These are phyloP conservation scores for Lutraria rhynchaena DNA, from an alignment of 1,140 invertebrate species.

Conservation along the genomic window DNA sequence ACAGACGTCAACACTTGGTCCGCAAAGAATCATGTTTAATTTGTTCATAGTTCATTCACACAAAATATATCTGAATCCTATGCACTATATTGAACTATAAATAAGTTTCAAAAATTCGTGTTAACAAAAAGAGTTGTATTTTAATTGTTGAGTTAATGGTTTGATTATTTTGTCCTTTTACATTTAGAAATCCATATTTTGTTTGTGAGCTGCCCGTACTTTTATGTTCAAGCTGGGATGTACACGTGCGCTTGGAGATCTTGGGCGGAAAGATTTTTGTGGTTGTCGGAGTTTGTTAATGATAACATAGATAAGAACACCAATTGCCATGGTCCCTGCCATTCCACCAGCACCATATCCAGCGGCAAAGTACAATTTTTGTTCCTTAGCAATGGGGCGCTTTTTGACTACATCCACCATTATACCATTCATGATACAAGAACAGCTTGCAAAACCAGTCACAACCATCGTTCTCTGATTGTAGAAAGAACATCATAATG, in stretches of 20 bases:
- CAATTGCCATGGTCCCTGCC: constrained; percentile 9
- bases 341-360: constrained; percentile 28
- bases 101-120: too few species aligned
- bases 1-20: too few species aligned
- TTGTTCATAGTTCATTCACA: too few species aligned
- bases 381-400: background rate
- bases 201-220: too few species aligned
- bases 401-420: constrained; percentile 7
- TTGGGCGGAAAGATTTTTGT: background rate
- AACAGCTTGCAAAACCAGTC: constrained; percentile 16
- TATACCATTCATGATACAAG: background rate
- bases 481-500: too few species aligned
- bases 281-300: background rate
- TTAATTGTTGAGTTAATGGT: too few species aligned
- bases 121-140: too few species aligned
- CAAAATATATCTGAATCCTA: too few species aligned
- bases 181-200: too few species aligned
- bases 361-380: constrained; percentile 3
- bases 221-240: background rate
- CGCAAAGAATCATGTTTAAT: too few species aligned
- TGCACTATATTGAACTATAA: too few species aligned
- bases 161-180: too few species aligned
- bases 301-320: constrained; percentile 6
- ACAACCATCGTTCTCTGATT: background rate
- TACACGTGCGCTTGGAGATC: background rate